A percentile compares a stretch with the other conserved stretches of the same genome.
Evolutionary conservation across 2,888 invertebrate species (phyloP).

Genomic region (Meteorus cinctellus): DNA sequence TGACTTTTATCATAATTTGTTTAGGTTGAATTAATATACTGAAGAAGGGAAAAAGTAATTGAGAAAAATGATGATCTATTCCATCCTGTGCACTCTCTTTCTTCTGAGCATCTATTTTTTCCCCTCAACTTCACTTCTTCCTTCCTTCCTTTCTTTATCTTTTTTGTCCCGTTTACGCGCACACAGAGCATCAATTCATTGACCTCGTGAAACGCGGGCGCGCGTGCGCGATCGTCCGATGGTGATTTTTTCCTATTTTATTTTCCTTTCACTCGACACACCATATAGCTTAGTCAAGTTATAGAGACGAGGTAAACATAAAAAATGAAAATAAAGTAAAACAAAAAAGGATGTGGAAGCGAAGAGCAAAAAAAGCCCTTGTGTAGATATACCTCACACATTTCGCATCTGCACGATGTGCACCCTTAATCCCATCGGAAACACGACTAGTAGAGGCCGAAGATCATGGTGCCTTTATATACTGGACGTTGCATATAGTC

Average conservation of each 20-base stretch:
- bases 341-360: not conserved
- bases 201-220: conserved; percentile 19
- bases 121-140: not conserved
- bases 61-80: not conserved
- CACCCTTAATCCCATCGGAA: not conserved
- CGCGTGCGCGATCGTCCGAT: conserved; percentile 16
- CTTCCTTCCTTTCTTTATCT: not conserved
- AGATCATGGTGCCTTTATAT: not conserved
- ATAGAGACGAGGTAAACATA: not conserved
- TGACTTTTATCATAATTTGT: not conserved
- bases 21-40: not conserved
- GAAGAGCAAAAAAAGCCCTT: not conserved
- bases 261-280: conserved; percentile 19
- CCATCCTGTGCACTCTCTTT: not conserved
- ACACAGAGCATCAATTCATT: conserved; percentile 24
- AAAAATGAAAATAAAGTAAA: not conserved
- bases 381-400: not conserved
- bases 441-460: not conserved
- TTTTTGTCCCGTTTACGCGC: conserved; percentile 7
- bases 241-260: conserved; percentile 18
- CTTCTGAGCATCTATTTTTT: not conserved
- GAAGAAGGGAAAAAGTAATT: not conserved
- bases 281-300: not conserved
- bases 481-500: not conserved
- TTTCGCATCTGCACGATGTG: not conserved